phyloP scores from a whole-genome alignment of 2,113 vertebrate genomes.

The Leucosticte australis region DNA sequence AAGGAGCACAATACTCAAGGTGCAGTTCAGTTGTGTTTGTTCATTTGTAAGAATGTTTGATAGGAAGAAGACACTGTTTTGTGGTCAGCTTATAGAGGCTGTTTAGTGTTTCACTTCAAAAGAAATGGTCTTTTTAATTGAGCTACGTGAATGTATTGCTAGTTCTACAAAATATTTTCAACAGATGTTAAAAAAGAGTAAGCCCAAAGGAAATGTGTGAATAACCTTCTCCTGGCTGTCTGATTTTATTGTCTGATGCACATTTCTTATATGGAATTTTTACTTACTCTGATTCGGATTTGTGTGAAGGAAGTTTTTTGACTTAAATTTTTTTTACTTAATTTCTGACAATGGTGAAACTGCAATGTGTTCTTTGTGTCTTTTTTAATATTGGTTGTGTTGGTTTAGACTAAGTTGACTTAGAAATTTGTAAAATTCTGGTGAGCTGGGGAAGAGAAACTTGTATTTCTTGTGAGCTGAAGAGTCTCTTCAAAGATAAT shows the following conservation, averaged over 20 bases:
- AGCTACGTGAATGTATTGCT: accelerated
- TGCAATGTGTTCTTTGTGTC: background rate
- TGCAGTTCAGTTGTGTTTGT: background rate
- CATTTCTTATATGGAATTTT: background rate
- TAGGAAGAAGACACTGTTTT: background rate
- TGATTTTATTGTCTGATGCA: background rate
- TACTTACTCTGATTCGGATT: accelerated
- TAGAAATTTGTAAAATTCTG: background rate
- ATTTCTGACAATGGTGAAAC: background rate
- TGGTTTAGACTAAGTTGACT: background rate
- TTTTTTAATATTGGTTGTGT: background rate
- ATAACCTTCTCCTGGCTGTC: background rate
- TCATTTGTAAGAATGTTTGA: background rate
- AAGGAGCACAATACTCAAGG: background rate
- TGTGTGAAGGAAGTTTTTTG: background rate
- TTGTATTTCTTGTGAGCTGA: background rate
- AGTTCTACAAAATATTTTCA: background rate
- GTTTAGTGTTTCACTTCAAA: background rate
- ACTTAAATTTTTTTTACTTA: background rate
- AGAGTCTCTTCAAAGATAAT: background rate
- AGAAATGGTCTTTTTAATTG: background rate
- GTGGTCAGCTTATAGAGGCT: background rate
- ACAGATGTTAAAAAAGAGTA: background rate
- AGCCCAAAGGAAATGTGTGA: background rate
- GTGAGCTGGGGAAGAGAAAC: background rate